These are phyloP conservation scores for Drosophila longiperda DNA, from an alignment of 2,888 invertebrate genomes.

Conservation along the genomic window DNA sequence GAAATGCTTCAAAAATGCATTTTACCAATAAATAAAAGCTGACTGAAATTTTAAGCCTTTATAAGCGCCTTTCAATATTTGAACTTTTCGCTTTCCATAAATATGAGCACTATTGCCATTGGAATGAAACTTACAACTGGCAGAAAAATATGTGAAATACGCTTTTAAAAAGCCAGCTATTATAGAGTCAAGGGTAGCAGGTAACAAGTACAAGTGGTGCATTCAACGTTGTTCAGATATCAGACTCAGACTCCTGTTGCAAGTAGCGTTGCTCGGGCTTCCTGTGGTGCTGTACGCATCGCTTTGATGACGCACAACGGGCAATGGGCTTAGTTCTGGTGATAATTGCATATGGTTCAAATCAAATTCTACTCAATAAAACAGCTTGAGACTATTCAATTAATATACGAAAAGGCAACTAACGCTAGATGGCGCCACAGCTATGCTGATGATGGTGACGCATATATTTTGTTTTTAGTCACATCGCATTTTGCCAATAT, in stretches of 20 bases:
- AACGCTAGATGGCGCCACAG: conserved; percentile 30
- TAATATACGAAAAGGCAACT: conserved; percentile 40
- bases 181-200: conserved; percentile 20
- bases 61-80: conserved; percentile 42
- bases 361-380: conserved; percentile 46
- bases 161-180: conserved; percentile 29
- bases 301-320: conserved; percentile 53
- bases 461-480: not conserved
- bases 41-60: conserved; percentile 11
- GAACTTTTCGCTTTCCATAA: conserved; percentile 1
- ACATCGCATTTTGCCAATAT: conserved; percentile 26
- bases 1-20: conserved; percentile 26
- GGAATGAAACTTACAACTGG: conserved; percentile 17
- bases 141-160: conserved; percentile 28
- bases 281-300: conserved; percentile 31
- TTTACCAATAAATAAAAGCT: conserved; percentile 13
- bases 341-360: conserved; percentile 29
- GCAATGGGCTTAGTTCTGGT: conserved; percentile 30
- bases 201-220: conserved; percentile 21
- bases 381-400: conserved; percentile 61
- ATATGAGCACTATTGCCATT: conserved; percentile 29
- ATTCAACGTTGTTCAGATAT: conserved; percentile 13
- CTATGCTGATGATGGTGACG: conserved; percentile 14
- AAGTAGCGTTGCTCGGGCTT: conserved; percentile 15
- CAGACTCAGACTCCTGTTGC: not conserved